A percentile compares a stretch with the other conserved stretches of the same genome.
These are phyloP conservation scores for Ciconia boyciana DNA, from an alignment of 2,113 vertebrate genomes.

Conservation along the genomic window DNA sequence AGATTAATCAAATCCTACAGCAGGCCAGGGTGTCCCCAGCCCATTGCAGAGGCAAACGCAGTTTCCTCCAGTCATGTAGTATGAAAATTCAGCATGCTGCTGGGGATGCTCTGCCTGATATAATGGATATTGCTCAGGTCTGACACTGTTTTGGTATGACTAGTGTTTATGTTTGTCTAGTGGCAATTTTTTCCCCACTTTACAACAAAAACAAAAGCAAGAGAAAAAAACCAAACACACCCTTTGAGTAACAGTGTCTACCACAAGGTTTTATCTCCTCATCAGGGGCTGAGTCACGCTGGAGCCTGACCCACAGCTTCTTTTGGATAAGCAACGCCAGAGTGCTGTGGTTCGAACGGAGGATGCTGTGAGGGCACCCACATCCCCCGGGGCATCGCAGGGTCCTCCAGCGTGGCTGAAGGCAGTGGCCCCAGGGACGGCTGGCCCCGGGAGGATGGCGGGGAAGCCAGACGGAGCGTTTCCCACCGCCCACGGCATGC, in stretches of 20 bases:
- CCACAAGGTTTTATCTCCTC: not conserved
- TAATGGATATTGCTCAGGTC: not conserved
- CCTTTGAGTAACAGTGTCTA: not conserved
- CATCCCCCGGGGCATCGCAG: fast-evolving
- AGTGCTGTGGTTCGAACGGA: fast-evolving
- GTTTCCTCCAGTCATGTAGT: fast-evolving
- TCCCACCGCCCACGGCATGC: fast-evolving
- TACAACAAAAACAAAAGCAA: not conserved
- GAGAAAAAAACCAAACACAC: not conserved
- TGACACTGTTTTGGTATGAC: not conserved
- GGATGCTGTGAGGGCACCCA: not conserved
- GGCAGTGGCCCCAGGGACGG: fast-evolving
- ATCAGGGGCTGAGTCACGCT: not conserved
- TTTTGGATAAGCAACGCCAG: not conserved
- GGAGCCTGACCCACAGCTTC: not conserved
- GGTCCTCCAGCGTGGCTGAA: not conserved
- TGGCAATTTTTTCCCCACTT: not conserved
- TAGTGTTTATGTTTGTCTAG: not conserved
- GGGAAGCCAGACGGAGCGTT: not conserved
- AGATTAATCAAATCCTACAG: not conserved
- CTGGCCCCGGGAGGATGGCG: not conserved
- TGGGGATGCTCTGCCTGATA: not conserved
- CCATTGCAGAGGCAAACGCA: fast-evolving
- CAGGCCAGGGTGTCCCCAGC: not conserved
- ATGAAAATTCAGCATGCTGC: fast-evolving